Evolutionary conservation across 2,797 vertebrate species (phyloP).

Genomic region (Protosalanx chinensis): DNA sequence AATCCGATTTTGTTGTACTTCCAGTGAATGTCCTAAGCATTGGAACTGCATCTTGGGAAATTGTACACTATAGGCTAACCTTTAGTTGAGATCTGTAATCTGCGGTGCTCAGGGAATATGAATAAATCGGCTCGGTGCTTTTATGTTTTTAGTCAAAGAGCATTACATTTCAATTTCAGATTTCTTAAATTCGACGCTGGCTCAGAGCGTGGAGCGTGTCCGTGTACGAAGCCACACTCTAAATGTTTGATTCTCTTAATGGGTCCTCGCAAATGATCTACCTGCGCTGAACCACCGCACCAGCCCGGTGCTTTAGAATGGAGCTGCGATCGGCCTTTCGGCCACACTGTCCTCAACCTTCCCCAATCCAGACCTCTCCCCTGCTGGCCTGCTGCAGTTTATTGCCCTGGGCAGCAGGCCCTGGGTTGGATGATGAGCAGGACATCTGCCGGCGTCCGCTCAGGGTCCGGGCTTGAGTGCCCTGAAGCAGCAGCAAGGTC

Average conservation of each 20-base stretch:
- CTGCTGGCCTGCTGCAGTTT: slow-evolving; percentile 13
- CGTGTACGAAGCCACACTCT: neutral
- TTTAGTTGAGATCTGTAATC: slow-evolving; percentile 23
- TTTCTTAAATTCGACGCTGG: slow-evolving; percentile 10
- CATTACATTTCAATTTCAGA: slow-evolving; percentile 46
- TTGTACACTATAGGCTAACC: slow-evolving; percentile 26
- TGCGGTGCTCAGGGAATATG: slow-evolving; percentile 22
- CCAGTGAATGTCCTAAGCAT: slow-evolving; percentile 3
- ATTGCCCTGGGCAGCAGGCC: slow-evolving; percentile 17
- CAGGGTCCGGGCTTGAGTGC: slow-evolving; percentile 38
- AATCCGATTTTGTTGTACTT: slow-evolving; percentile 19
- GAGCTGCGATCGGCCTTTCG: slow-evolving; percentile 22
- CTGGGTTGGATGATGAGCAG: slow-evolving; percentile 20
- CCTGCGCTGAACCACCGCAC: slow-evolving; percentile 24
- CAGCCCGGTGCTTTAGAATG: slow-evolving; percentile 17
- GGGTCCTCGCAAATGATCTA: slow-evolving; percentile 15
- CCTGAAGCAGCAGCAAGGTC: slow-evolving; percentile 55
- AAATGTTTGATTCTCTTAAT: slow-evolving; percentile 20
- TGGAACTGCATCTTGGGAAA: slow-evolving; percentile 23
- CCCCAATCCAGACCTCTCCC: slow-evolving; percentile 19
- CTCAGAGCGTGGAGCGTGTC: neutral
- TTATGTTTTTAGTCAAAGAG: slow-evolving; percentile 27
- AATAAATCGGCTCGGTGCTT: slow-evolving; percentile 17
- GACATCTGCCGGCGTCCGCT: slow-evolving; percentile 46
- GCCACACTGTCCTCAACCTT: slow-evolving; percentile 31